Evolutionary conservation across 2,113 vertebrate species (phyloP).

Genomic region (Silurus glanis): DNA sequence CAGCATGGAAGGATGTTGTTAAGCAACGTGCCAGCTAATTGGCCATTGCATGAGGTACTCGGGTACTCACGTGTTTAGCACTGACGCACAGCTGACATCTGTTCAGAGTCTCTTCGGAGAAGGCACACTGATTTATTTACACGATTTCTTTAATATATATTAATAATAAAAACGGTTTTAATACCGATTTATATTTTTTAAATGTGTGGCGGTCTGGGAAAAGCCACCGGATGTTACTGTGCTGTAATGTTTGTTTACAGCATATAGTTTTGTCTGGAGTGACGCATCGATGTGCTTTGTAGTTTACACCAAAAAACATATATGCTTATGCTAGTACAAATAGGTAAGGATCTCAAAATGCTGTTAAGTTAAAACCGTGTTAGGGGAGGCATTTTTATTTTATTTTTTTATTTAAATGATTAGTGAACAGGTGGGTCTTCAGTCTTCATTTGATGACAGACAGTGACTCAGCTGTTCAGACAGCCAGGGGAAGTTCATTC

Average conservation of each 20-base stretch:
- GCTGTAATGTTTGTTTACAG: neutral
- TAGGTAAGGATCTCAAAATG: neutral
- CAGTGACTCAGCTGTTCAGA: conserved; percentile 13
- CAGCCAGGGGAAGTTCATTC: neutral
- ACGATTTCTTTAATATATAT: neutral
- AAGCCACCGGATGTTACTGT: neutral
- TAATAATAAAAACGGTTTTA: neutral
- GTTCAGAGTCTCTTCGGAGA: neutral
- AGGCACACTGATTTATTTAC: neutral
- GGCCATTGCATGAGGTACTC: conserved; percentile 3
- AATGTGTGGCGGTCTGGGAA: neutral
- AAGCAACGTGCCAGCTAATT: conserved; percentile 18
- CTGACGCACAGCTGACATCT: conserved; percentile 16
- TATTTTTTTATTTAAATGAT: neutral
- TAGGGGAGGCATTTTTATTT: neutral
- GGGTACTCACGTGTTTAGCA: neutral
- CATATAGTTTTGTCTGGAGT: neutral
- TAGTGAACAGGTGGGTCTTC: neutral
- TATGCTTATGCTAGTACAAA: neutral
- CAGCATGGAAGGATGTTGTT: conserved; percentile 5
- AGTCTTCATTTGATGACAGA: neutral
- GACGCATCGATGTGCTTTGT: neutral
- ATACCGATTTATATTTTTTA: neutral
- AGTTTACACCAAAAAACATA: neutral
- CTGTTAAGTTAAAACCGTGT: neutral